A percentile compares a stretch with the other conserved stretches of the same genome.
These are phyloP conservation scores for Mesitornis unicolor DNA, from an alignment of 2,113 vertebrate genomes.

Conservation along the genomic window DNA sequence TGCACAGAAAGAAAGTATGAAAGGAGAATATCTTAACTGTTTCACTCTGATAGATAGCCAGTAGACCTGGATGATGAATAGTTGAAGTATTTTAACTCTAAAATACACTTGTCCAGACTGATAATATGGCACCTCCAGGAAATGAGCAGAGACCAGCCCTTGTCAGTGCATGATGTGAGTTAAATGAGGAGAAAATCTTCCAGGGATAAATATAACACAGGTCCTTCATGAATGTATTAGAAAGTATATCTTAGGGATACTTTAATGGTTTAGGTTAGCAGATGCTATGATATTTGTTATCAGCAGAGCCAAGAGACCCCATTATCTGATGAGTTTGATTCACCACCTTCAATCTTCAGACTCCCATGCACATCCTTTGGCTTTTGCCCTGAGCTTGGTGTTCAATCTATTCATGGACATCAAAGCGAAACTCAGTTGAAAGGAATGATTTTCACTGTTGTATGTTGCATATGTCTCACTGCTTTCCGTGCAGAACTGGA, in stretches of 20 bases:
- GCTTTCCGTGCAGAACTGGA: background rate
- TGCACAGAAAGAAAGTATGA: background rate
- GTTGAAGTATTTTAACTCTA: background rate
- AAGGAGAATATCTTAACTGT: background rate
- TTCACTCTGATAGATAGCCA: background rate
- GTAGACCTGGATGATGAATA: background rate
- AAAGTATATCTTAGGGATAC: background rate
- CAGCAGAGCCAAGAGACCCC: background rate
- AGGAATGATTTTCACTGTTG: background rate
- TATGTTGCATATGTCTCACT: background rate
- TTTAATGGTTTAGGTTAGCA: background rate
- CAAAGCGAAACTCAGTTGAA: background rate
- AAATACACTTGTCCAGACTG: background rate
- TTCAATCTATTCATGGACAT: background rate
- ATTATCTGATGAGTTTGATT: background rate
- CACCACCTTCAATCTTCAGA: background rate
- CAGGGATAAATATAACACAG: background rate
- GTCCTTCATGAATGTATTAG: background rate
- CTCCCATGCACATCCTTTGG: background rate
- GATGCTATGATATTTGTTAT: background rate
- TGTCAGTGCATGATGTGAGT: background rate
- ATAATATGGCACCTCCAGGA: background rate
- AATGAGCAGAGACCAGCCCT: background rate
- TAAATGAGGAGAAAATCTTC: background rate
- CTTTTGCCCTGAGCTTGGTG: background rate